Base-by-base conservation (phyloP, 2,113 vertebrate genomes). In the Podarcis cretensis region DNA sequence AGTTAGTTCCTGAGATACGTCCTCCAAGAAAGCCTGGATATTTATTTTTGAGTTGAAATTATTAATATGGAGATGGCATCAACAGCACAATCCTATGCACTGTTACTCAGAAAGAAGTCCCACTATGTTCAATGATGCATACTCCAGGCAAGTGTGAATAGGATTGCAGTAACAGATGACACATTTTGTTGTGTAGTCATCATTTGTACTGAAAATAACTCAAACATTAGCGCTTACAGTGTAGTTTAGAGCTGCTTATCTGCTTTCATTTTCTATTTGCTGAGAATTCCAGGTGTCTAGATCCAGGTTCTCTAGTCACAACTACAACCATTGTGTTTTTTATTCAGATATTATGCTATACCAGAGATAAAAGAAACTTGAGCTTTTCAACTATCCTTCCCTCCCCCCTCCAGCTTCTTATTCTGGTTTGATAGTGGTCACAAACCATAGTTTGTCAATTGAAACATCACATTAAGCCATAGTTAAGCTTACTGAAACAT, bases 31-130 rank as follows among this genome's bases (percentile, higher is more conserved):
- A 63, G 59, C 59, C 59, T 63, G 59, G 59, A 63, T 63, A 63
- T 63, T 63, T 63, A 86, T 90, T 63, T 83, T 86, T 87, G 20
- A 71, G 25, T 88, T 86, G 89, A 91, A 68, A 87, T 93, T 95
- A 79, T 87, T 35, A 89, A 81, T 65, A 74, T 40, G 43, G 25
- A 89, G 48, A n/a, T 73, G 69, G n/a, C 30, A 77, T 90, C 18
- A 89, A 54, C 54, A 25, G 13, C 91, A 74, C 91, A 92, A 91
- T 54, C 80, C 9, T 68, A 88, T 93, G 32, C 13, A 63, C 2
- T 13, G 13, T 63, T 63, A 18, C 59, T 16, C 59, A 63, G 48
- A 48, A 48, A 48, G 48, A 48, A 48, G 48, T 63, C 18, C 13
- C 13, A 63, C 16, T 63, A 63, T 63, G 59, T 63, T 63, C 59